A percentile compares a stretch with the other conserved stretches of the same genome.
Evolutionary conservation across 2,888 invertebrate species (phyloP).

Genomic region (Coleophora flavipennella): DNA sequence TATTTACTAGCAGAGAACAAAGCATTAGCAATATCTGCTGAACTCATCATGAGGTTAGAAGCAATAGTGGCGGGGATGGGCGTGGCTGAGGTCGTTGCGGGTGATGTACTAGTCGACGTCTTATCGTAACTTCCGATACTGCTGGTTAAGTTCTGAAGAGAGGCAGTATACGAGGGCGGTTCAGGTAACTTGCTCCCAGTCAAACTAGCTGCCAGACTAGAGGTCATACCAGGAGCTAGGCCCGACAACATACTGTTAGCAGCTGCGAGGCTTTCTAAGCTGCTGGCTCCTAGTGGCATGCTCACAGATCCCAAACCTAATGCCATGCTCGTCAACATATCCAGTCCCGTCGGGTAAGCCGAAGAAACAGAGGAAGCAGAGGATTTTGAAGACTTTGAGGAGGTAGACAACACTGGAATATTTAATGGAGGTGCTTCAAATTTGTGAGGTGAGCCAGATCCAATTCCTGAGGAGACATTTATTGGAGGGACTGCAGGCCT

Average conservation of each 20-base stretch:
- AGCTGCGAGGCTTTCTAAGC: constrained; percentile 63
- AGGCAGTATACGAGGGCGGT: constrained; percentile 61
- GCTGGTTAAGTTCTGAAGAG: constrained; percentile 55
- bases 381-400: constrained; percentile 73
- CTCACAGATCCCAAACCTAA: constrained; percentile 56
- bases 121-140: constrained; percentile 57
- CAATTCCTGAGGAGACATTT: constrained; percentile 57
- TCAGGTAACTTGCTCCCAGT: constrained; percentile 57
- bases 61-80: constrained; percentile 68
- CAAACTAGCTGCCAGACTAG: constrained; percentile 55
- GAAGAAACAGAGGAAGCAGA: constrained; percentile 66
- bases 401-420: constrained; percentile 73
- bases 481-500: constrained; percentile 64
- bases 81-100: constrained; percentile 61
- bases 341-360: constrained; percentile 59
- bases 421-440: constrained; percentile 71
- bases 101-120: constrained; percentile 60
- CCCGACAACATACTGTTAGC: constrained; percentile 64
- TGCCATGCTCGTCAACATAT: constrained; percentile 69
- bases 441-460: constrained; percentile 67
- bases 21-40: constrained; percentile 77
- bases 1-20: constrained; percentile 78
- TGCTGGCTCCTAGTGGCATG: constrained; percentile 53
- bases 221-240: constrained; percentile 50
- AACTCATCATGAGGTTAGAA: constrained; percentile 75